Evolutionary conservation across 2,797 vertebrate species (phyloP).

Genomic region (Enteromius unitaeniatus): DNA sequence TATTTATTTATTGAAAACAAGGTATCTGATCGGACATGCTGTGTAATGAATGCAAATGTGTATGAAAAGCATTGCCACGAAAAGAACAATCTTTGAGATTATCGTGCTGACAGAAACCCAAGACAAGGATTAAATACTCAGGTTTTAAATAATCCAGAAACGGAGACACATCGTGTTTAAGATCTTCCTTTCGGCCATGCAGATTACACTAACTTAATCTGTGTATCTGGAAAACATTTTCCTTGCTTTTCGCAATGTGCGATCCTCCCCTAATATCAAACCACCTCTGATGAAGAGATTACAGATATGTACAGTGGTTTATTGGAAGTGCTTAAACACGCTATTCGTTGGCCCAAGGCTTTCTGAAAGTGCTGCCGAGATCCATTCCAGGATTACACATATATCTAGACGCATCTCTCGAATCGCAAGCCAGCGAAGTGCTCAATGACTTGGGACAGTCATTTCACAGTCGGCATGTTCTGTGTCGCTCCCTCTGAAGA

Average conservation of each 20-base stretch:
- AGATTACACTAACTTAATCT: constrained; percentile 82
- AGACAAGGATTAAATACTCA: constrained; percentile 74
- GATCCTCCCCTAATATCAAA: constrained; percentile 71
- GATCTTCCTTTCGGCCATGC: constrained; percentile 72
- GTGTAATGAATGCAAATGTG: neutral
- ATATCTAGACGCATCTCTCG: constrained; percentile 74
- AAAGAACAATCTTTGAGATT: constrained; percentile 57
- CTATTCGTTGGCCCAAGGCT: constrained; percentile 69
- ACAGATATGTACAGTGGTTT: constrained; percentile 75
- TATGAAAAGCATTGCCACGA: constrained; percentile 49
- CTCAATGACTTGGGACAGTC: constrained; percentile 74
- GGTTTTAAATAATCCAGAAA: constrained; percentile 75
- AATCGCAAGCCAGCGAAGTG: constrained; percentile 73
- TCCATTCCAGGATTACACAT: constrained; percentile 77
- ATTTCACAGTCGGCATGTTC: constrained; percentile 77
- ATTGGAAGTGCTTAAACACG: constrained; percentile 78
- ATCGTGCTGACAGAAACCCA: constrained; percentile 53
- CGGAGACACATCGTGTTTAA: constrained; percentile 66
- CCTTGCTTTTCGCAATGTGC: constrained; percentile 72
- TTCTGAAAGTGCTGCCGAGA: constrained; percentile 70
- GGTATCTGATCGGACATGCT: constrained; percentile 2
- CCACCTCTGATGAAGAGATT: constrained; percentile 78
- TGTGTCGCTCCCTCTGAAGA: constrained; percentile 67
- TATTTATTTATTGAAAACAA: neutral
- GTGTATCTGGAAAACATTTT: constrained; percentile 81